Percentiles rank a stretch among this genome's conserved stretches.
These are phyloP conservation scores for Brassicogethes aeneus DNA, from an alignment of 2,888 invertebrate species.

Conservation along the genomic window DNA sequence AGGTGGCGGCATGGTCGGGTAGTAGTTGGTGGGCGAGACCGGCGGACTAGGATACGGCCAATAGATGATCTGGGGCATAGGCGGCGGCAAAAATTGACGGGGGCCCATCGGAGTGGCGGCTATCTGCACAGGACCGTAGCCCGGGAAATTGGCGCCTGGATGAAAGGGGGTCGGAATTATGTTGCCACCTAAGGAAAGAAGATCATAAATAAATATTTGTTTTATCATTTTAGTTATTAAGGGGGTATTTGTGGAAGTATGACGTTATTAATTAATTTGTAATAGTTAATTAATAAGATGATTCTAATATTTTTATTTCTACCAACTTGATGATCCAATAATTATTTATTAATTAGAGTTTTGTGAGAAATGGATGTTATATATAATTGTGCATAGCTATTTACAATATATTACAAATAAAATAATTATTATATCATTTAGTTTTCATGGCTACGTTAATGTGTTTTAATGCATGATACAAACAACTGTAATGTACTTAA, in stretches of 20 bases:
- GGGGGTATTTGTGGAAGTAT: not conserved
- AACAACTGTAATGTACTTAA: too few relatives aligned
- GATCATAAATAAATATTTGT: constrained; percentile 1
- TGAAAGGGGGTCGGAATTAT: constrained; percentile 45
- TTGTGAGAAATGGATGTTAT: too few relatives aligned
- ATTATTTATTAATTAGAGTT: too few relatives aligned
- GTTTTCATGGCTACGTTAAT: too few relatives aligned
- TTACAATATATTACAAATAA: too few relatives aligned
- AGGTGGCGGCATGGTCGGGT: constrained; percentile 50
- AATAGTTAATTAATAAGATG: constrained; percentile 9
- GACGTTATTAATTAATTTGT: constrained; percentile 1
- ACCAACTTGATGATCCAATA: too few relatives aligned
- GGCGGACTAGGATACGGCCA: constrained; percentile 95
- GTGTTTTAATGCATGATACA: too few relatives aligned
- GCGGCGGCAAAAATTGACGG: constrained; percentile 49
- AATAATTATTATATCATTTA: too few relatives aligned
- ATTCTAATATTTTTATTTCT: too few relatives aligned
- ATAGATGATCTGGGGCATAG: constrained; percentile 55
- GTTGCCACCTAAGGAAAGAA: constrained; percentile 45
- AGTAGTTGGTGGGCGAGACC: constrained; percentile 84
- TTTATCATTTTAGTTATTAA: constrained; percentile 5
- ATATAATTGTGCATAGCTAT: too few relatives aligned
- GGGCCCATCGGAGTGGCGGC: constrained; percentile 38
- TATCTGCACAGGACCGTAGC: constrained; percentile 36
- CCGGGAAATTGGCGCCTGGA: constrained; percentile 35